These are phyloP conservation scores for Marisa cornuarietis DNA, from an alignment of 1,140 invertebrate genomes.

Conservation along the genomic window DNA sequence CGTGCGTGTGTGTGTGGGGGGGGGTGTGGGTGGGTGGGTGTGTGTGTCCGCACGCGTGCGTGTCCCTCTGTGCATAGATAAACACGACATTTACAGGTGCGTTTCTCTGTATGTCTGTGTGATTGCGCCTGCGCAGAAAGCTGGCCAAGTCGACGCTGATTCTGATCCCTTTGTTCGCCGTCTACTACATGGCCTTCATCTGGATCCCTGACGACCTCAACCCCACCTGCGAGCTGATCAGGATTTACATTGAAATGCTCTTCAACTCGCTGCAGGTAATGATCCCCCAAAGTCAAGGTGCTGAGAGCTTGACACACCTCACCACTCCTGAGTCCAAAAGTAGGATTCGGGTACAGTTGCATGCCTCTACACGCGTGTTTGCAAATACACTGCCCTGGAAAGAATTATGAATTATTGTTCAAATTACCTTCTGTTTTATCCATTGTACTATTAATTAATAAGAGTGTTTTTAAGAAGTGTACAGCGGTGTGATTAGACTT, in stretches of 20 bases:
- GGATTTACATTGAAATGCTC: conserved; percentile 78
- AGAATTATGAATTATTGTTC: no score
- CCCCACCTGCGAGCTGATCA: conserved; percentile 71
- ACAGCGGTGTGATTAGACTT: no score
- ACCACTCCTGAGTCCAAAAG: no score
- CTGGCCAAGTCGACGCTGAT: conserved; percentile 79
- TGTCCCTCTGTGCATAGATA: neutral
- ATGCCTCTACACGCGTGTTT: no score
- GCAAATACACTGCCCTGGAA: no score
- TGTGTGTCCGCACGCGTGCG: no score
- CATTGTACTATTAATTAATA: no score
- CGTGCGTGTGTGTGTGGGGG: neutral
- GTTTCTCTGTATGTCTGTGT: conserved; percentile 7
- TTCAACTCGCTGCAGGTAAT: conserved; percentile 82
- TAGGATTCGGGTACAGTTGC: no score
- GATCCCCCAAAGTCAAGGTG: neutral
- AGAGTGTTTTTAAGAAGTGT: no score
- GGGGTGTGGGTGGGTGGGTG: neutral
- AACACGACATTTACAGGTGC: neutral
- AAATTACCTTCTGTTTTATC: no score
- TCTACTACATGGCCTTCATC: conserved; percentile 77
- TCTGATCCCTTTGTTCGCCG: conserved; percentile 81
- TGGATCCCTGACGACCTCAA: conserved; percentile 41
- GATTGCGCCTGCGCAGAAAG: conserved; percentile 62
- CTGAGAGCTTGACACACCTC: no score